A percentile compares a stretch with the other conserved stretches of the same genome.
Conservation (phyloP, 2,888 invertebrate genomes). For the Drosophila parthenogenetica region DNA sequence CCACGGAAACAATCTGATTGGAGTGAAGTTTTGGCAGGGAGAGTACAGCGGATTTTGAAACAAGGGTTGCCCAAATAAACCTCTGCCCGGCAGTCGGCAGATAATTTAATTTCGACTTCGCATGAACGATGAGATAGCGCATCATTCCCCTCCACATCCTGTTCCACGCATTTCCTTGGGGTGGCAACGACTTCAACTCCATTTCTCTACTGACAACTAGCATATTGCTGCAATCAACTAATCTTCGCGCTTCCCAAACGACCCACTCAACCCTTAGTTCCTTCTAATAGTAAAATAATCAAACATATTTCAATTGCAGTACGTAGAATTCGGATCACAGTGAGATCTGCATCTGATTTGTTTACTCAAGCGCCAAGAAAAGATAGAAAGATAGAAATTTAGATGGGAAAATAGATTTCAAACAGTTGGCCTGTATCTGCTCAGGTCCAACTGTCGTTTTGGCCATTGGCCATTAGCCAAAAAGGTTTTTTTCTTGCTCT, state of each 20-base stretch:
- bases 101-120: slow-evolving; percentile 85
- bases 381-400: slow-evolving; percentile 10
- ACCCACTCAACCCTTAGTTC: slow-evolving; percentile 25
- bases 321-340: slow-evolving; percentile 36
- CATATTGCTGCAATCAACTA: slow-evolving; percentile 85
- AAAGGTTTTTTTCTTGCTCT: slow-evolving; percentile 53
- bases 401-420: slow-evolving; percentile 29
- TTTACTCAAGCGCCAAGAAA: slow-evolving; percentile 36
- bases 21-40: slow-evolving; percentile 68
- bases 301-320: slow-evolving; percentile 58
- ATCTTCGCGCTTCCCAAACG: slow-evolving; percentile 83
- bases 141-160: slow-evolving; percentile 10
- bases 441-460: slow-evolving; percentile 42
- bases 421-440: slow-evolving; percentile 54
- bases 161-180: slow-evolving; percentile 1
- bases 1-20: slow-evolving; percentile 84
- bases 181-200: slow-evolving; percentile 30
- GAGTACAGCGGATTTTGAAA: slow-evolving; percentile 59
- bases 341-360: slow-evolving; percentile 56
- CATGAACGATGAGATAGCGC: slow-evolving; percentile 75
- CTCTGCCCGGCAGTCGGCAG: slow-evolving; percentile 78
- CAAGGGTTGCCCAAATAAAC: slow-evolving; percentile 73
- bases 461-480: slow-evolving; percentile 71
- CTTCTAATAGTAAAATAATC: slow-evolving; percentile 39
- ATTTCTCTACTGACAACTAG: slow-evolving; percentile 68